Percentiles rank a stretch among this genome's conserved stretches.
phyloP scores from a whole-genome alignment of 2,113 vertebrate species.

The Tetraodon nigroviridis region DNA sequence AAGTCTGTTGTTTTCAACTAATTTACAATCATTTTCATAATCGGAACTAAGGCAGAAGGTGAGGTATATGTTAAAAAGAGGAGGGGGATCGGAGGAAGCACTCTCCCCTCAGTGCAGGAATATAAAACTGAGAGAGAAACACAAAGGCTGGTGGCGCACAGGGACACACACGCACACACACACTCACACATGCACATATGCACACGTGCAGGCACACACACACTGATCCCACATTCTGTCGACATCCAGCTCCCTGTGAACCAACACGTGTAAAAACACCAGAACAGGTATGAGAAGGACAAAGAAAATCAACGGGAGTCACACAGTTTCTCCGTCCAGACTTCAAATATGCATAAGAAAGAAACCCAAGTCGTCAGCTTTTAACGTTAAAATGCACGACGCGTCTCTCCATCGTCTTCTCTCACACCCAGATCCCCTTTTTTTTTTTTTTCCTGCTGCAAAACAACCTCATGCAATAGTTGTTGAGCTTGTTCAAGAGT shows the following conservation, averaged over 20 bases:
- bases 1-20: slow-evolving; percentile 79
- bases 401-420: slow-evolving; percentile 8
- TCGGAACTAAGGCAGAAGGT: slow-evolving; percentile 81
- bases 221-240: slow-evolving; percentile 43
- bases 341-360: slow-evolving; percentile 32
- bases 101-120: slow-evolving; percentile 78
- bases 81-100: slow-evolving; percentile 69
- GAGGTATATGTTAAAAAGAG: slow-evolving; percentile 82
- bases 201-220: slow-evolving; percentile 14
- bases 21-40: slow-evolving; percentile 82
- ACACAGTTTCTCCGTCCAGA: slow-evolving; percentile 28
- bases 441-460: slow-evolving; percentile 20
- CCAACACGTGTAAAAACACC: slow-evolving; percentile 54
- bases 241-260: slow-evolving; percentile 47
- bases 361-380: slow-evolving; percentile 17
- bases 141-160: slow-evolving; percentile 66
- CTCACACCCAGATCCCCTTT: slow-evolving; percentile 2
- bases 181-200: slow-evolving; percentile 43
- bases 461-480: slow-evolving; percentile 39
- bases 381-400: too few relatives aligned
- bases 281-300: slow-evolving; percentile 39
- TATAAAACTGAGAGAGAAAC: slow-evolving; percentile 80
- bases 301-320: slow-evolving; percentile 26
- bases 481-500: slow-evolving; percentile 12
- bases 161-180: slow-evolving; percentile 41